These are phyloP conservation scores for Propsilocerus akamusi DNA, from an alignment of 1,140 invertebrate genomes.

Conservation along the genomic window DNA sequence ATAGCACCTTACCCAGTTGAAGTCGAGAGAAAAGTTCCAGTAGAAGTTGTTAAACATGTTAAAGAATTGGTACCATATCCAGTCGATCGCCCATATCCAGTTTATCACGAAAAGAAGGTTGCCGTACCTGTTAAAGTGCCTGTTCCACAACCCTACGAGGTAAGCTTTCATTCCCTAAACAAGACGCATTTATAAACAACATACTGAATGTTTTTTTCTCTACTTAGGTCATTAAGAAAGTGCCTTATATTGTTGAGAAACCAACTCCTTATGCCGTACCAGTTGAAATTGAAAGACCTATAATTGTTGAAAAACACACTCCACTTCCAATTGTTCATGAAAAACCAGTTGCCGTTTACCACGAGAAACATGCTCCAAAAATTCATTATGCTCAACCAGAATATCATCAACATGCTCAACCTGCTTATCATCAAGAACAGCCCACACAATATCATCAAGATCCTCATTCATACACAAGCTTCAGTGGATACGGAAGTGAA, in stretches of 20 bases:
- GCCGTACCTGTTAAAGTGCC: constrained; percentile 32
- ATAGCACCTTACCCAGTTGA: constrained; percentile 36
- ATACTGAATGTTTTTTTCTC: constrained; percentile 23
- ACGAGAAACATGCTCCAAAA: constrained; percentile 25
- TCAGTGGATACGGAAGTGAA: neutral
- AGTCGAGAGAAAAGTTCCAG: constrained; percentile 28
- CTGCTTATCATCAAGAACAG: neutral
- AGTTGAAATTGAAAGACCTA: constrained; percentile 32
- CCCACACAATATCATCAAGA: neutral
- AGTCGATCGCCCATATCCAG: constrained; percentile 37
- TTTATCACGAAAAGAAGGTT: constrained; percentile 31
- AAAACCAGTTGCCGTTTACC: constrained; percentile 31
- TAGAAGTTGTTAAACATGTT: constrained; percentile 40
- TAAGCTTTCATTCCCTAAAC: no score
- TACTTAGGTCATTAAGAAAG: constrained; percentile 25
- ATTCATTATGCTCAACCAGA: neutral
- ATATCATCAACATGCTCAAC: neutral
- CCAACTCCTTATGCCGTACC: constrained; percentile 39
- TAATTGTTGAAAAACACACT: constrained; percentile 35
- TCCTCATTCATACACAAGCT: constrained; percentile 1
- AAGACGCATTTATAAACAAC: constrained; percentile 23
- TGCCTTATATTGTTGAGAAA: constrained; percentile 33
- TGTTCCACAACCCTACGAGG: constrained; percentile 31
- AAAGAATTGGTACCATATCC: constrained; percentile 47
- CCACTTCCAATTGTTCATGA: constrained; percentile 33